A percentile compares a stretch with the other conserved stretches of the same genome.
These are phyloP conservation scores for Luehdorfia chinensis DNA, from an alignment of 1,140 invertebrate genomes.

Conservation along the genomic window DNA sequence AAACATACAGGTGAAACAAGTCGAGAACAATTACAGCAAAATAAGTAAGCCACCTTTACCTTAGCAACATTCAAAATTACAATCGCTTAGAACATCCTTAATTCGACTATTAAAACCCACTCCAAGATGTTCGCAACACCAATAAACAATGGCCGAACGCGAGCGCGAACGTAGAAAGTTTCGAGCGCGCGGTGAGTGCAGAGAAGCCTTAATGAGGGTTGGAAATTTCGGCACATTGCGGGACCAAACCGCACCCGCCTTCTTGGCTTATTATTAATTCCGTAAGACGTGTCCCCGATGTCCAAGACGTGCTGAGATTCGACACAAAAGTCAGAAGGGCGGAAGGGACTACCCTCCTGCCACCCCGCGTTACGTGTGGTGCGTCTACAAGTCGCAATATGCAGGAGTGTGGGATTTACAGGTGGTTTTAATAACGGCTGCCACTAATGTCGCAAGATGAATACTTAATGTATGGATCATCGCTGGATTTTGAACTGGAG, in stretches of 20 bases:
- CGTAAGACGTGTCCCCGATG: slow-evolving; percentile 75
- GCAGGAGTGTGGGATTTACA: slow-evolving; percentile 66
- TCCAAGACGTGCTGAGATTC: slow-evolving; percentile 75
- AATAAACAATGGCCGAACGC: slow-evolving; percentile 66
- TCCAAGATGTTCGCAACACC: slow-evolving; percentile 64
- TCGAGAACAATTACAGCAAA: slow-evolving; percentile 26
- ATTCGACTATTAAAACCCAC: slow-evolving; percentile 66
- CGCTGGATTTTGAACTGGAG: slow-evolving; percentile 36
- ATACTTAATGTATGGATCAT: slow-evolving; percentile 72
- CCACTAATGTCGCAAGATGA: slow-evolving; percentile 70
- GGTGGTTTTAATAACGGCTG: slow-evolving; percentile 73
- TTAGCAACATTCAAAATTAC: slow-evolving; percentile 26
- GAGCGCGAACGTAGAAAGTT: slow-evolving; percentile 66
- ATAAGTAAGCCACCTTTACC: slow-evolving; percentile 21
- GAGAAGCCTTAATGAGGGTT: slow-evolving; percentile 72
- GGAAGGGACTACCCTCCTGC: slow-evolving; percentile 41
- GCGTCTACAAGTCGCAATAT: slow-evolving; percentile 54
- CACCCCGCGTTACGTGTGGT: slow-evolving; percentile 49
- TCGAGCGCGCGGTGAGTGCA: slow-evolving; percentile 66
- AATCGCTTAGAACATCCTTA: slow-evolving; percentile 54
- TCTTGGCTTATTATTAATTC: slow-evolving; percentile 77
- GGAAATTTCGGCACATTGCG: slow-evolving; percentile 71
- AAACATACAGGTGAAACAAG: no score
- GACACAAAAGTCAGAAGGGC: slow-evolving; percentile 69
- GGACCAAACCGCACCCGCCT: slow-evolving; percentile 66